Percentiles rank a stretch among this genome's conserved stretches.
Conservation (phyloP, 2,113 vertebrate species). For the Stegastes partitus region DNA sequence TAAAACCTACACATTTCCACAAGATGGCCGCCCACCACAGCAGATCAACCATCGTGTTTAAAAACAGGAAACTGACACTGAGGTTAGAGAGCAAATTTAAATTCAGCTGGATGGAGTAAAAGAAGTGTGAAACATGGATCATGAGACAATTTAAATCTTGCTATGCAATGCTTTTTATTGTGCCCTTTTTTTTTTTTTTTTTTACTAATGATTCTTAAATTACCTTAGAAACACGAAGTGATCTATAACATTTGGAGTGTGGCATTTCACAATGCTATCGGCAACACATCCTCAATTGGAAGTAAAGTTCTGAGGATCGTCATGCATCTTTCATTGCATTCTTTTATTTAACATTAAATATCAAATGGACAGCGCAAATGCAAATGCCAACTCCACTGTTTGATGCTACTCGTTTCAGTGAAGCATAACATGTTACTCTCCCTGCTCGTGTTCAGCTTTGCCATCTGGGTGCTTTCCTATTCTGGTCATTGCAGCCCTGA, state of each 20-base stretch:
- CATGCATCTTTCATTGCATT: not conserved
- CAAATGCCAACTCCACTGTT: constrained; percentile 11
- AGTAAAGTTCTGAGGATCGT: not conserved
- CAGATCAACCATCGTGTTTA: not conserved
- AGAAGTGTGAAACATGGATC: not conserved
- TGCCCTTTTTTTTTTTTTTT: not conserved
- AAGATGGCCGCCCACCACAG: constrained; percentile 1
- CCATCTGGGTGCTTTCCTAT: constrained; percentile 56
- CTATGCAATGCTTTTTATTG: too few species aligned
- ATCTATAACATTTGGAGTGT: too few species aligned
- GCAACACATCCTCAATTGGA: not conserved
- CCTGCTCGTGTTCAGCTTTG: constrained; percentile 39
- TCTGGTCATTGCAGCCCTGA: constrained; percentile 46
- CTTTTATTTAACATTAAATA: not conserved
- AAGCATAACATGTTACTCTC: constrained; percentile 24
- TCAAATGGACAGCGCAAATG: not conserved
- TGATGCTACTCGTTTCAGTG: constrained; percentile 13
- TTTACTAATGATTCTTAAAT: not conserved
- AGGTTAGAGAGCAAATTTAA: not conserved
- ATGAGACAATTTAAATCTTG: too few species aligned
- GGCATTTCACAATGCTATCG: not conserved
- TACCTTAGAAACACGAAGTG: too few species aligned
- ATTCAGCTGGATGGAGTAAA: not conserved
- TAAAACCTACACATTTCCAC: not conserved
- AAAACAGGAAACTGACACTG: not conserved